Base-by-base conservation (phyloP, 23 tunicate genomes). In the Ascidia mentula region DNA sequence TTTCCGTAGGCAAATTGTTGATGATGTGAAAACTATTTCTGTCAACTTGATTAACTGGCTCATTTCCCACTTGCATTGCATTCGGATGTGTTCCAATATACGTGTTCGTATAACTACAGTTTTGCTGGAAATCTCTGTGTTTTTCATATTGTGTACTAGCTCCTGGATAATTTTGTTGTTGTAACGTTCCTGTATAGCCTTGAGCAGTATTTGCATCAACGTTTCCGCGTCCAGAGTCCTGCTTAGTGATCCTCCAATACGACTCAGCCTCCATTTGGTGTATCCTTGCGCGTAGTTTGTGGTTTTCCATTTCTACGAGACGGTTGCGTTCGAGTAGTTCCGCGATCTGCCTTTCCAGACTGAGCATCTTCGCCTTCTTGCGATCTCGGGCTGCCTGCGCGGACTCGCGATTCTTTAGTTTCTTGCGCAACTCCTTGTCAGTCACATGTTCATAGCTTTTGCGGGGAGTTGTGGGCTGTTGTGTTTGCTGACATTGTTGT, bases 301-400 rank as follows among this genome's bases (percentile, higher is more conserved):
- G 78, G 72, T 94, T 94, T 77, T 94, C 94, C 3, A 34, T 60
- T 85, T 84, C 87, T 13, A 89, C 79, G 60, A 79, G 33, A 8
- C 89, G 79, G 59, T 89, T 89, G 34, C 94, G 84, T 40, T 94
- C 90, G 40, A 74, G 59, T 40, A 94, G 82, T 37, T 94, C 94
- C 9, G 75, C 60, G 40, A 94, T 82, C 79, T 88, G 89, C n/a
- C 87, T 59, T 53, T 94, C 98, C 37, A 88, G 78, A 69, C 81
- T 75, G 37, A 88, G 82, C 98, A 94, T 94, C 91, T 94, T 94
- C 0, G 98, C 98, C 69, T 94, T 94, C 45, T 94, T 94, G 32
- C 98, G 87, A 77, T 94, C 98, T 0, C 98, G 69, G 17, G 98
- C 98, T 2, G 98, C 98, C 60, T 94, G 98, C 6, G 98, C 98